Base-by-base conservation (phyloP, 2,888 invertebrate species). In the Globia sparganii region DNA sequence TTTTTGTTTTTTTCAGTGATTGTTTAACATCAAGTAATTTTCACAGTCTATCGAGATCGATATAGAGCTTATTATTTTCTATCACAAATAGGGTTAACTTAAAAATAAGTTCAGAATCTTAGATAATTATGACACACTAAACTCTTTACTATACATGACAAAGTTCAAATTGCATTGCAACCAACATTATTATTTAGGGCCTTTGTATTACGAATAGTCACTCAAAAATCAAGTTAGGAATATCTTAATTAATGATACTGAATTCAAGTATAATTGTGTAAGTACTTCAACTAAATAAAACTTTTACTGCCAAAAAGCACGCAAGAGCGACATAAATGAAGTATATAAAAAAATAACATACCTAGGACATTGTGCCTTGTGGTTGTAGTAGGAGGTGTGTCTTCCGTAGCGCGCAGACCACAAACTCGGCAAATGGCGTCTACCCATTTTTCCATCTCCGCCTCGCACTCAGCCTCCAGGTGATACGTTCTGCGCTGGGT, bases 371-470 rank as follows among this genome's bases (percentile, higher is more conserved):
- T 75, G 68, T 74, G 75, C 4, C 94, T 96, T 77, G 97, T 97
- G 21, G 62, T 28, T 18, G 70, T 34, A 56, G 62, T 13, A 13
- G 56, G 53, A 4, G 56, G 58, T 46, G 58, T 31, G 77, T 97
- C 97, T 21, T 97, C 97, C 15, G 97, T 97, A 3, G 98, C 97
- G 91, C 98, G 98, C 80, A 99, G 95, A 68, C 99, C 98, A 94
- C 99, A 99, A 62, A 99, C 99, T 94, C 98, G 98, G 94, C 99
- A 99, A 87, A 99, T 98, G 80, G 98, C 98, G 91, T 98, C 98
- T 18, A 99, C 99, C 99, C 99, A 99, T 93, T 98, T 98, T 88
- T 98, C 98, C 99, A 99, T 99, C 90, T 99, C 99, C 66, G 97
- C 97, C 92, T 99, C 99, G 53, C 98, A 98, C 89, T 99, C 99